Conservation (phyloP, 2,113 vertebrate species). For the Notechis scutatus region DNA sequence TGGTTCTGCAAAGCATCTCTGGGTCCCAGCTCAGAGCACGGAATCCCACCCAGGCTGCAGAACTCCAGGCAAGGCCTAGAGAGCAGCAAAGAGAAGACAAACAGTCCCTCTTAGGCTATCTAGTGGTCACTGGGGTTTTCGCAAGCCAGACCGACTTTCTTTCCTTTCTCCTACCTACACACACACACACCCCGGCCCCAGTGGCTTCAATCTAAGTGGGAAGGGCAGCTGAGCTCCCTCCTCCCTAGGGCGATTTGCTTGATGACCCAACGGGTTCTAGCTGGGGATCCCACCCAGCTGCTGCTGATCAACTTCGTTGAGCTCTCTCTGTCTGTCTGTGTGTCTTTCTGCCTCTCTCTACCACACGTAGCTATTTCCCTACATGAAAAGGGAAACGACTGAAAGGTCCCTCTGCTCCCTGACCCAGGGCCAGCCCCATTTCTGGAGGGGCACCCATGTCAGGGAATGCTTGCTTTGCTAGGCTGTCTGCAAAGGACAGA, state of each 20-base stretch:
- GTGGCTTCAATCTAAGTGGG: background rate
- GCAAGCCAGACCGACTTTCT: background rate
- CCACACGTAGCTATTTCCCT: background rate
- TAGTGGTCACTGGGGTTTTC: background rate
- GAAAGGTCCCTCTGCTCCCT: background rate
- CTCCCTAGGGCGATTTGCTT: background rate
- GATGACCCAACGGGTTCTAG: background rate
- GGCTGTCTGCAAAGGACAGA: background rate
- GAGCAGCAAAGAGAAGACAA: background rate
- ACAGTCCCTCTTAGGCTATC: background rate
- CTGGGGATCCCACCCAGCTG: background rate
- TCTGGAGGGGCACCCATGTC: background rate
- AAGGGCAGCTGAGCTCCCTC: background rate
- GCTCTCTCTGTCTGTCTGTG: background rate
- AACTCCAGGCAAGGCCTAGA: background rate
- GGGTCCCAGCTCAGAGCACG: background rate
- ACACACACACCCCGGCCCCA: background rate
- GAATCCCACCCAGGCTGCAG: background rate
- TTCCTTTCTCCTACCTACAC: background rate
- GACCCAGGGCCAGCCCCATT: background rate
- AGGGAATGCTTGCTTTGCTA: background rate
- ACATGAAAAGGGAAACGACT: fast-evolving
- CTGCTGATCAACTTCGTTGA: background rate
- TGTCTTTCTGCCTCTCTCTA: background rate
- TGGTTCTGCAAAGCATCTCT: background rate